Evolutionary conservation across 1,140 invertebrate genomes (phyloP), one percentile per base, ranked within the genome.

Genomic region (Lepeophtheirus salmonis): DNA sequence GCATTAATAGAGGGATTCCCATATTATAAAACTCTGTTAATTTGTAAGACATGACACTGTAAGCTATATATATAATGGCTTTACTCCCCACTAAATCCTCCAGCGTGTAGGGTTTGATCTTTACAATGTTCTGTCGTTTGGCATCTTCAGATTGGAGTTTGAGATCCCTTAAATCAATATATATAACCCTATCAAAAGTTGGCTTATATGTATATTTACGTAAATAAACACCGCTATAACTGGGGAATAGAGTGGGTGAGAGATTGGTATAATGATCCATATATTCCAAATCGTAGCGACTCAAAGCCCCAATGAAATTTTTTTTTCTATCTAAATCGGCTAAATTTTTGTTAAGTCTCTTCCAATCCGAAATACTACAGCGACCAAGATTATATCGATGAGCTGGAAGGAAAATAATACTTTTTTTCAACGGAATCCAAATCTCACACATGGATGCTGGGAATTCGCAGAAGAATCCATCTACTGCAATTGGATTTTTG

Each of bases 401-500:
- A 20, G 17, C 52, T 2, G 52, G 52, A 2, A 54, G 13, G 17
- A 54, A 54, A 13, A 54, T 16, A 17, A 54, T 54, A 24, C 14
- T 21, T 13, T 54, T 54, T 14, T 20, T 54, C 14, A 24, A n/a
- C 17, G 18, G 23, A 3, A 2, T 20, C 52, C 52, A 54, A 14
- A 54, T 54, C 22, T 54, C 52, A 24, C 52, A 54, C 52, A 54
- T 54, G 2, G 52, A 54, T 16, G 52, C n/a, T 20, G 52, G 52
- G 21, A 54, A 54, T 13, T n/a, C 20, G 21, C 52, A 54, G n/a
- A 54, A 20, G 13, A 21, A 54, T 12, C 18, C 52, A 13, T 63
- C 55, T 16, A 24, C 52, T 4, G 14, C 16, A n/a, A 54, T 12
- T 2, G 52, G 3, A 2, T 20, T 18, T 4, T 20, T 2, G n/a